phyloP scores from a whole-genome alignment of 2,888 invertebrate genomes.

The Syritta pipiens region DNA sequence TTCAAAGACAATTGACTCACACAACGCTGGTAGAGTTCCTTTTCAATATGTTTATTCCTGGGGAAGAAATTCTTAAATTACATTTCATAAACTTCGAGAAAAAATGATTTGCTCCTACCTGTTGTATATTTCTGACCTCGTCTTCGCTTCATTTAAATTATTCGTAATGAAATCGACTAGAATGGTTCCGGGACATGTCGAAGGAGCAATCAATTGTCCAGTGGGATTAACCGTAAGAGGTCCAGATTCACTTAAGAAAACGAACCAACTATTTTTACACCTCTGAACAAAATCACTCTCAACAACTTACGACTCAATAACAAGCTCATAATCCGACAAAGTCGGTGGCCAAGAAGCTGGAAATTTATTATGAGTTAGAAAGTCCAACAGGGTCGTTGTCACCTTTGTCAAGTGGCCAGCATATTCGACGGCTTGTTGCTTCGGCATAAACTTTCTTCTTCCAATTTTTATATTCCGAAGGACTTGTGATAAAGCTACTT shows the following conservation, averaged over 20 bases:
- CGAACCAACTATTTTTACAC: too few relatives aligned
- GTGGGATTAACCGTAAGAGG: slow-evolving; percentile 96
- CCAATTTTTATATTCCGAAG: slow-evolving; percentile 91
- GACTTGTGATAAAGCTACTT: slow-evolving; percentile 90
- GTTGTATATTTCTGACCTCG: slow-evolving; percentile 86
- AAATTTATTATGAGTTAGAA: slow-evolving; percentile 83
- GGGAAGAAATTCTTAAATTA: slow-evolving; percentile 72
- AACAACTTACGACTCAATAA: slow-evolving; percentile 90
- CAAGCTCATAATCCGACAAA: slow-evolving; percentile 88
- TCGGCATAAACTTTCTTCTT: slow-evolving; percentile 94
- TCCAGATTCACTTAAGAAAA: slow-evolving; percentile 88
- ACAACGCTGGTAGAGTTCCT: slow-evolving; percentile 85
- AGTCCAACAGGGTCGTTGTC: slow-evolving; percentile 91
- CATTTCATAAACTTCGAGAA: not conserved
- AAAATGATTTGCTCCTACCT: slow-evolving; percentile 81
- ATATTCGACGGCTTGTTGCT: slow-evolving; percentile 92
- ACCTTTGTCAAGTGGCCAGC: slow-evolving; percentile 90
- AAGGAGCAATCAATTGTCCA: slow-evolving; percentile 95
- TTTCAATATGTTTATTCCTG: slow-evolving; percentile 90
- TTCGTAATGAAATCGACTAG: slow-evolving; percentile 90
- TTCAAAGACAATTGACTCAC: slow-evolving; percentile 84
- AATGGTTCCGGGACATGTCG: slow-evolving; percentile 92
- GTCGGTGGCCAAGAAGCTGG: slow-evolving; percentile 87
- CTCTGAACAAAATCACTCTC: too few relatives aligned
- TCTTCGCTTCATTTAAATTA: slow-evolving; percentile 87